phyloP scores from a whole-genome alignment of 2,797 vertebrate species.

The Bufotes viridis region DNA sequence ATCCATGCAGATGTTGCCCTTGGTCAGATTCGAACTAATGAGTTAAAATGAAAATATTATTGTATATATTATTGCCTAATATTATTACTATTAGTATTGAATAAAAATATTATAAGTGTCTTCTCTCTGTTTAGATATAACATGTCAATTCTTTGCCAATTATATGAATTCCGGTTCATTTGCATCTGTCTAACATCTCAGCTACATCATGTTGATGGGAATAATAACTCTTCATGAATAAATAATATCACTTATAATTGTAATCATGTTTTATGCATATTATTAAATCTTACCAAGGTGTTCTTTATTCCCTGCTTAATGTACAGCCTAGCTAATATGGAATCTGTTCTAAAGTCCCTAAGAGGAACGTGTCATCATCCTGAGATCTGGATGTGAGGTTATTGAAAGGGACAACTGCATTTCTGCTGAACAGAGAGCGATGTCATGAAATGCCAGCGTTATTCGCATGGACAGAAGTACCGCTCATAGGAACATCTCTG shows the following conservation, averaged over 20 bases:
- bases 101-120: too few species aligned
- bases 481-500: slow-evolving; percentile 39
- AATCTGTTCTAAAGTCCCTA: not conserved
- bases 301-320: not conserved
- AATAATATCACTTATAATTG: not conserved
- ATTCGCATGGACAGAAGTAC: slow-evolving; percentile 13
- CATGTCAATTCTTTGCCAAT: not conserved
- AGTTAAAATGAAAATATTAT: too few species aligned
- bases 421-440: slow-evolving; percentile 19
- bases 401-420: slow-evolving; percentile 10
- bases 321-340: not conserved
- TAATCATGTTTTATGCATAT: not conserved
- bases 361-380: not conserved
- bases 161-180: not conserved
- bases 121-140: too few species aligned
- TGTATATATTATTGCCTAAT: too few species aligned
- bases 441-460: slow-evolving; percentile 5
- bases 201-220: not conserved
- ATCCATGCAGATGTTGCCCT: too few species aligned
- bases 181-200: not conserved
- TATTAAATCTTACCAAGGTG: not conserved
- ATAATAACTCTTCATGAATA: slow-evolving; percentile 15
- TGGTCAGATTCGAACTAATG: too few species aligned
- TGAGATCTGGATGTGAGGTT: not conserved
- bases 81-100: too few species aligned